Evolutionary conservation across 2,888 invertebrate species (phyloP).

Genomic region (Perizoma flavofasciatum): DNA sequence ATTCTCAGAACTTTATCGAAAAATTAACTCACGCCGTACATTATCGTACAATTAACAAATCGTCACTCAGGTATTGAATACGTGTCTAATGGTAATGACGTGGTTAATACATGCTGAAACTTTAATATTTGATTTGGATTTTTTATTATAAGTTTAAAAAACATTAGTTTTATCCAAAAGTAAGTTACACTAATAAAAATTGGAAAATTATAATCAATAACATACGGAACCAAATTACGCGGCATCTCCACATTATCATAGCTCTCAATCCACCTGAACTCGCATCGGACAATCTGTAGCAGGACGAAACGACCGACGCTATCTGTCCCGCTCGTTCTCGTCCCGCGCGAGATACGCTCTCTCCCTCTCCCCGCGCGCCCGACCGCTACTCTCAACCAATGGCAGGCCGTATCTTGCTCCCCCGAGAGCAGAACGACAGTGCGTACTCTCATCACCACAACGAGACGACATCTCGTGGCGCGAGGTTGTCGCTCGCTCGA

Average conservation of each 20-base stretch:
- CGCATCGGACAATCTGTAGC: conserved; percentile 73
- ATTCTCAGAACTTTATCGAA: conserved; percentile 40
- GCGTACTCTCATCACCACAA: conserved; percentile 82
- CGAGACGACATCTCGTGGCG: conserved; percentile 81
- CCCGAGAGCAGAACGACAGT: conserved; percentile 83
- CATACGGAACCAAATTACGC: conserved; percentile 40
- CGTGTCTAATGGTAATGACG: conserved; percentile 30
- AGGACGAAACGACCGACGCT: conserved; percentile 70
- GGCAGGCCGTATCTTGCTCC: conserved; percentile 81
- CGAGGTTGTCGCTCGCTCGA: conserved; percentile 78
- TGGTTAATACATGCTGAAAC: too few species aligned
- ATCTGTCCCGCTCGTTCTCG: conserved; percentile 73
- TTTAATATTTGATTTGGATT: too few species aligned
- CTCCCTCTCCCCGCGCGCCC: conserved; percentile 74
- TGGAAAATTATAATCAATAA: conserved; percentile 27
- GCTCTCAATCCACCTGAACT: conserved; percentile 77
- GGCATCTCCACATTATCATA: conserved; percentile 80
- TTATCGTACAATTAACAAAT: conserved; percentile 42
- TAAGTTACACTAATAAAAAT: not conserved
- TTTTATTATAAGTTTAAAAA: not conserved
- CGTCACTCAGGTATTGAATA: conserved; percentile 16
- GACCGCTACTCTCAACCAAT: conserved; percentile 78
- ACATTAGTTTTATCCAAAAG: too few species aligned
- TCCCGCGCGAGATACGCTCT: conserved; percentile 69
- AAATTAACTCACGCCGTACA: conserved; percentile 36